Conservation (phyloP, 2,888 invertebrate species). For the Pachydiplax longipennis region DNA sequence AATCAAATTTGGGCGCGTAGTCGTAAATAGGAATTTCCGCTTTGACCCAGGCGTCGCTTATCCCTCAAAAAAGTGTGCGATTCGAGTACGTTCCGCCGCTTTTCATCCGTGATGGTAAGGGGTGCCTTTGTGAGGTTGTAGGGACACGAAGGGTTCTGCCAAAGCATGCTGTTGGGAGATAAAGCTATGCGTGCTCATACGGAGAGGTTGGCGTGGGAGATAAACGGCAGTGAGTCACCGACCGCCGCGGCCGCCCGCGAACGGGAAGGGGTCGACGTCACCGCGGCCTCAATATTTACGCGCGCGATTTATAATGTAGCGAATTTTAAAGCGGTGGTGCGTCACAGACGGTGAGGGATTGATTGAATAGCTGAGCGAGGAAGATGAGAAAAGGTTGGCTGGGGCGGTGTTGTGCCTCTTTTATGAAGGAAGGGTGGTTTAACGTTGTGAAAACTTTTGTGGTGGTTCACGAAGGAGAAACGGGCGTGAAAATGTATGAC, state of each 20-base stretch:
- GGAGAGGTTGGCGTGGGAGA: neutral
- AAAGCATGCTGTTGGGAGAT: neutral
- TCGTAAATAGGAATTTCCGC: neutral
- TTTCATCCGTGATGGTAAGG: neutral
- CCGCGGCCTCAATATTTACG: neutral
- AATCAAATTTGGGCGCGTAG: neutral
- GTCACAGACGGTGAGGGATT: too few relatives aligned
- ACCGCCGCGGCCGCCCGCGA: neutral
- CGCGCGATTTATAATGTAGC: too few relatives aligned
- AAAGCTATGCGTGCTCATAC: neutral
- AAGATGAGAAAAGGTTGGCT: too few relatives aligned
- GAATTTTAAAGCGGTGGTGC: too few relatives aligned
- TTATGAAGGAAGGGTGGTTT: too few relatives aligned
- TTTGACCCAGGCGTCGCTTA: neutral
- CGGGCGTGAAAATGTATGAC: too few relatives aligned
- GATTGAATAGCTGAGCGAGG: too few relatives aligned
- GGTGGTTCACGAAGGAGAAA: too few relatives aligned
- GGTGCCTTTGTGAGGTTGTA: neutral
- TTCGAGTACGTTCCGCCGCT: neutral
- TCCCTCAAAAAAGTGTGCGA: neutral
- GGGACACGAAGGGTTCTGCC: neutral
- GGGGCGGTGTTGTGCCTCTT: too few relatives aligned
- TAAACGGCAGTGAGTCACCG: neutral
- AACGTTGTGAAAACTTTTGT: too few relatives aligned
- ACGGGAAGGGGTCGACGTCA: neutral